Conservation (phyloP, 2,888 invertebrate species). For the Scaptomyza polygonia region DNA sequence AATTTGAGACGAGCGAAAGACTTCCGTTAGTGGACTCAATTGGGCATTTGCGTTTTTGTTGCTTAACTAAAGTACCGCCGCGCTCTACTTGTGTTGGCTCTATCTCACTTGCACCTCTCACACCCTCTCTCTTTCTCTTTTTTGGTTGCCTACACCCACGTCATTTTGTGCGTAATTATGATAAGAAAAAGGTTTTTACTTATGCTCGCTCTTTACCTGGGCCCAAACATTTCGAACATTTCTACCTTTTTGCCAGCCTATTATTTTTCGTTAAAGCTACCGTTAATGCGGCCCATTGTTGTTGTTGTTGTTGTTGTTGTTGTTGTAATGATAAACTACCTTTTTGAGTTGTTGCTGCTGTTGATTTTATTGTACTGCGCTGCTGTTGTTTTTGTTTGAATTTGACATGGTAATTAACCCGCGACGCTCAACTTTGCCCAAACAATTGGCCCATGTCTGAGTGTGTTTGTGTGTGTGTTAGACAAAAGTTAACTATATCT, state of each 20-base stretch:
- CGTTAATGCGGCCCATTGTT: conserved; percentile 39
- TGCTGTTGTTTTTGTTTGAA: conserved; percentile 75
- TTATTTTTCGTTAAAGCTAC: conserved; percentile 69
- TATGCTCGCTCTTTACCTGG: conserved; percentile 39
- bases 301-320: conserved; percentile 53
- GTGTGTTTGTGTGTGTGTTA: neutral
- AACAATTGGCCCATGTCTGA: conserved; percentile 55
- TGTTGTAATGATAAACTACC: conserved; percentile 77
- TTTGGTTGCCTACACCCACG: conserved; percentile 1
- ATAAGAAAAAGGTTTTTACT: conserved; percentile 80
- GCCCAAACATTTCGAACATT: conserved; percentile 14
- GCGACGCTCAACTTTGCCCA: conserved; percentile 79
- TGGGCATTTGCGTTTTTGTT: conserved; percentile 73
- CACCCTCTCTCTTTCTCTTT: neutral
- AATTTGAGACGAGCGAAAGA: conserved; percentile 21
- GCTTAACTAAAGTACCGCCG: conserved; percentile 15
- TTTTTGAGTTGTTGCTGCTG: conserved; percentile 50
- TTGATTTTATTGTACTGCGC: conserved; percentile 35
- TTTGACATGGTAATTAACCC: conserved; percentile 80
- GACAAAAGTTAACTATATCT: neutral
- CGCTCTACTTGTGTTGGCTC: neutral
- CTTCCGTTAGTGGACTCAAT: conserved; percentile 65
- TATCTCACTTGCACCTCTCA: conserved; percentile 1
- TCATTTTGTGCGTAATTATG: conserved; percentile 80
- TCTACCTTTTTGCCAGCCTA: conserved; percentile 72